Percentiles rank a stretch among this genome's conserved stretches.
phyloP scores from a whole-genome alignment of 1,140 invertebrate species.

The Chironomus tepperi region DNA sequence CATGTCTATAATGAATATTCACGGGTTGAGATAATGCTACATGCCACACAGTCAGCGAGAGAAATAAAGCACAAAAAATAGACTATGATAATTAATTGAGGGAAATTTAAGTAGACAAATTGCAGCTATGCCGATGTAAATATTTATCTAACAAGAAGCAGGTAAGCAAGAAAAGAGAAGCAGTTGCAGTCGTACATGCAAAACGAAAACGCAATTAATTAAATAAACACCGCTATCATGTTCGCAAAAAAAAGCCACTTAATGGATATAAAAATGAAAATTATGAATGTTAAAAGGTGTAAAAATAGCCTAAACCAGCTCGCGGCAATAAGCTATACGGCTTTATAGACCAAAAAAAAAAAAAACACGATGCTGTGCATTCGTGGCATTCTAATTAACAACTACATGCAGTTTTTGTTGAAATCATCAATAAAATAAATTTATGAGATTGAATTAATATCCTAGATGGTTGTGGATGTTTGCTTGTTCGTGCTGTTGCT shows the following conservation, averaged over 20 bases:
- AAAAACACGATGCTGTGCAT: neutral
- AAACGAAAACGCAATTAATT: constrained; percentile 18
- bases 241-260: constrained; percentile 1
- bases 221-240: constrained; percentile 20
- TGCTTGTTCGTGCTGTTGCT: neutral
- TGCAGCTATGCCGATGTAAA: neutral
- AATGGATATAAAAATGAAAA: neutral
- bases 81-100: constrained; percentile 7
- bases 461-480: neutral
- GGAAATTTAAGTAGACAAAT: constrained; percentile 20
- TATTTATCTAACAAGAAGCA: neutral
- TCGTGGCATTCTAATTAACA: neutral
- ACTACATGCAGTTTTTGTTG: constrained; percentile 18
- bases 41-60: no score
- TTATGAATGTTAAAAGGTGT: constrained; percentile 21
- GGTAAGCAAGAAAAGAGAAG: neutral
- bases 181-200: neutral
- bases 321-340: neutral
- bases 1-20: no score
- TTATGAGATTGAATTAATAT: constrained; percentile 21
- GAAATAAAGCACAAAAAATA: neutral
- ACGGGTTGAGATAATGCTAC: no score
- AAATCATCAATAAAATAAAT: constrained; percentile 15
- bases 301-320: neutral
- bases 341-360: neutral